A percentile compares a stretch with the other conserved stretches of the same genome.
These are phyloP conservation scores for Bothrops jararaca DNA, from an alignment of 2,113 vertebrate genomes.

Conservation along the genomic window DNA sequence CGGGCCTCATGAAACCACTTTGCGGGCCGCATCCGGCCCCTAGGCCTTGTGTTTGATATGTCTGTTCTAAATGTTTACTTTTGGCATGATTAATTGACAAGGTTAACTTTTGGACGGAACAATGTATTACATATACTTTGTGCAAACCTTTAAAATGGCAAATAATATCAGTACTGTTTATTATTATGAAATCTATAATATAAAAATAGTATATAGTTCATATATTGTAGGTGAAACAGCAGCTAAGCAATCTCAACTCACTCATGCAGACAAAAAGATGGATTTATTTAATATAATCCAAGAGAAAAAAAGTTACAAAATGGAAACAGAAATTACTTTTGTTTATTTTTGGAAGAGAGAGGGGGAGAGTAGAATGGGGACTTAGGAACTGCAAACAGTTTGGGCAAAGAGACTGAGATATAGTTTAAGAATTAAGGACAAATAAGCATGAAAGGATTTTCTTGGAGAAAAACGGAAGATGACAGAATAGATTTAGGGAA, in stretches of 20 bases:
- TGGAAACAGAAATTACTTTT: neutral
- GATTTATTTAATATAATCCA: neutral
- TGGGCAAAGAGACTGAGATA: neutral
- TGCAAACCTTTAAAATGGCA: neutral
- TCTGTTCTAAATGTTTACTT: neutral
- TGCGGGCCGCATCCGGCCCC: too few relatives aligned
- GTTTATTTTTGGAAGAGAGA: neutral
- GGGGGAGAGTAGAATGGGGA: neutral
- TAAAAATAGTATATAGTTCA: neutral
- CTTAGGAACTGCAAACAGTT: neutral
- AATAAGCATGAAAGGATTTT: neutral
- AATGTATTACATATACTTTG: neutral
- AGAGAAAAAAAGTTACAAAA: neutral
- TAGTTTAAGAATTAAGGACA: neutral
- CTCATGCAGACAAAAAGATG: neutral
- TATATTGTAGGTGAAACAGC: neutral
- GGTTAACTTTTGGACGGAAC: neutral
- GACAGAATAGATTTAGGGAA: neutral
- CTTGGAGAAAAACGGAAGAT: neutral
- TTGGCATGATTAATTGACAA: neutral
- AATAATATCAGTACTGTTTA: neutral
- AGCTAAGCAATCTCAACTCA: neutral
- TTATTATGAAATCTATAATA: neutral
- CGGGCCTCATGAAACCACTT: too few relatives aligned
- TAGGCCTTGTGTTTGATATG: too few relatives aligned